Base-by-base conservation (phyloP, 2,888 invertebrate species). In the Drosophila leonis region DNA sequence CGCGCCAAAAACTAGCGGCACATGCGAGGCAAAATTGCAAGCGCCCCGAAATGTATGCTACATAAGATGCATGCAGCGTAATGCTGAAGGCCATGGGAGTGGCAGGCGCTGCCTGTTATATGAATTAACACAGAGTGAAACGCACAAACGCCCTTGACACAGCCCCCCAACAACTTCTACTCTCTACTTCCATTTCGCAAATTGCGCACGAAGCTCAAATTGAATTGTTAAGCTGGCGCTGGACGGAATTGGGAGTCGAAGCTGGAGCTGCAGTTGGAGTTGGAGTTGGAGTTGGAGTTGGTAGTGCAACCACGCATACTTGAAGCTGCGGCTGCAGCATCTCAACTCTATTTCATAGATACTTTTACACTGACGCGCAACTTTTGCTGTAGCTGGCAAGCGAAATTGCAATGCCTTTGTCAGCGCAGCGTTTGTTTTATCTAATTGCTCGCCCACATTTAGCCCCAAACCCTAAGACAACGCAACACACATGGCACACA, bases 391-490 rank as follows among this genome's bases (percentile, higher is more conserved):
- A 75, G 82, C 70, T 82, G 65, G 74, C 77, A 76, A 68, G 83
- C 75, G 75, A 89, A 90, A 84, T 84, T 90, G 88, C 84, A 88
- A 75, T 88, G 90, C 86, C 88, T 90, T 90, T 90, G 90, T 88
- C 90, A 90, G 84, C 90, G 80, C 62, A 78, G 82, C 87, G 89
- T 90, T 86, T 90, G 86, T 88, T 86, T 90, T 90, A 88, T 88
- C 90, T 86, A 86, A 86, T 86, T 86, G 86, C 89, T 63, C 52
- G 52, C 57, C 68, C 59, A 51, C 65, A 54, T 41, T 20, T 48
- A 59, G 12, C 55, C 20, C 31, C 33, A 10, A n/a, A n/a, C 39
- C 46, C 35, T 39, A n/a, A 39, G 37, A 39, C 18, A 29, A 13
- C 35, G 8, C 42, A 42, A n/a, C 37, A 56, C 61, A 59, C 48